These are phyloP conservation scores for Enoplosus armatus DNA, from an alignment of 2,797 vertebrate genomes.

Conservation along the genomic window DNA sequence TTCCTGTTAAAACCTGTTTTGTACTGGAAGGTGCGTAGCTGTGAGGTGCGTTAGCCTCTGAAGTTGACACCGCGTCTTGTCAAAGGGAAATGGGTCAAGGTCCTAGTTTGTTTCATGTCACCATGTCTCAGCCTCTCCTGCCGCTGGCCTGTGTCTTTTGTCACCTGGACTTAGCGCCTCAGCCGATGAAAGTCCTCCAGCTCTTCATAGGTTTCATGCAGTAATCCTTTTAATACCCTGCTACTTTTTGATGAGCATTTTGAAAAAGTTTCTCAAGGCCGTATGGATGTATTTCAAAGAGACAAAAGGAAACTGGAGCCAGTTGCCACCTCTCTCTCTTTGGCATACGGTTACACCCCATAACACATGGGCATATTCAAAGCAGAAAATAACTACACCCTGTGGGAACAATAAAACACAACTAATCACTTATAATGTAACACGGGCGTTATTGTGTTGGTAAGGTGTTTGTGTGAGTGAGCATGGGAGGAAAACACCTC, in stretches of 20 bases:
- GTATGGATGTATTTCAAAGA: slow-evolving; percentile 74
- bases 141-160: slow-evolving; percentile 55
- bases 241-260: slow-evolving; percentile 68
- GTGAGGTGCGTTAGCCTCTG: slow-evolving; percentile 35
- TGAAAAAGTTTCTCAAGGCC: slow-evolving; percentile 62
- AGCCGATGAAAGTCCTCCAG: slow-evolving; percentile 47
- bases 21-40: slow-evolving; percentile 53
- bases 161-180: slow-evolving; percentile 49
- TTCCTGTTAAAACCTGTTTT: slow-evolving; percentile 69
- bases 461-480: slow-evolving; percentile 55
- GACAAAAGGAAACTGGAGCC: slow-evolving; percentile 80
- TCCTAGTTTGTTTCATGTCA: slow-evolving; percentile 60
- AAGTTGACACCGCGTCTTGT: slow-evolving; percentile 62
- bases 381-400: slow-evolving; percentile 75
- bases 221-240: slow-evolving; percentile 70
- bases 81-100: slow-evolving; percentile 69
- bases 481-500: slow-evolving; percentile 63
- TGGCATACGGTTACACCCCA: slow-evolving; percentile 75
- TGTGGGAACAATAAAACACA: slow-evolving; percentile 78
- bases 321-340: slow-evolving; percentile 73
- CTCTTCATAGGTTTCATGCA: slow-evolving; percentile 50
- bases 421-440: slow-evolving; percentile 74
- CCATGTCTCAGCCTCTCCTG: slow-evolving; percentile 28
- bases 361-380: slow-evolving; percentile 69
- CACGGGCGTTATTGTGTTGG: slow-evolving; percentile 70